Base-by-base conservation (phyloP, 2,797 vertebrate genomes). In the Amblyopsis hoosieri region DNA sequence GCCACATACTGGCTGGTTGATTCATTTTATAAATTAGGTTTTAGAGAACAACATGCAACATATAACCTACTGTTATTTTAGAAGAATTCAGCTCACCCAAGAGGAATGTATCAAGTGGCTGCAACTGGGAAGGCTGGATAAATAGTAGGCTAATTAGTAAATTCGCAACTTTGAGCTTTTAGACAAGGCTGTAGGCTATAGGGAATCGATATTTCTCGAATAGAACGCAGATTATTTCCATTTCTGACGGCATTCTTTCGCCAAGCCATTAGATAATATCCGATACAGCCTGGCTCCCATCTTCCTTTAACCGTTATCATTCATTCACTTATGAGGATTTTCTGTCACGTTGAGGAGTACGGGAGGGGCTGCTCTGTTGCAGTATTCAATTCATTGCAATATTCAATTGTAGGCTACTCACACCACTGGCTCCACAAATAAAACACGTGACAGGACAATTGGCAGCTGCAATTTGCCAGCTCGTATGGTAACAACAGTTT, bases 51-150 rank as follows among this genome's bases (percentile, higher is more conserved):
- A 14, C 9, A 46, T 14, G 47, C 46, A 48, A 48, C 47, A 12
- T 48, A 8, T 9, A 76, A 60, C 14, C 55, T 63, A 58, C 12
- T 14, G 62, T 84, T 85, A 42, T 51, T 61, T 33, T 47, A 47
- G 55, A 3, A 58, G 48, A 65, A 57, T 52, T 60, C 66, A 45
- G 37, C 84, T 69, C 54, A 68, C 62, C 63, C 42, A 53, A 75
- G 88, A 76, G 87, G 88, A 90, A 91, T 90, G 67, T 90, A 53
- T 57, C 85, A 49, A 1, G 64, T 61, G 65, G 9, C 49, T 61
- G 81, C 54, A 56, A 83, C 60, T 66, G 64, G n/a, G 60, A 73
- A 67, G 58, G 15, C 58, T 14, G 12, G 33, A 70, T 29, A 31
- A 31, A 69, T 48, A 46, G 14, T 42, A 23, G 23, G 23, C 23